phyloP scores from a whole-genome alignment of 2,888 invertebrate genomes.

The Meiosimyza platycephala region DNA sequence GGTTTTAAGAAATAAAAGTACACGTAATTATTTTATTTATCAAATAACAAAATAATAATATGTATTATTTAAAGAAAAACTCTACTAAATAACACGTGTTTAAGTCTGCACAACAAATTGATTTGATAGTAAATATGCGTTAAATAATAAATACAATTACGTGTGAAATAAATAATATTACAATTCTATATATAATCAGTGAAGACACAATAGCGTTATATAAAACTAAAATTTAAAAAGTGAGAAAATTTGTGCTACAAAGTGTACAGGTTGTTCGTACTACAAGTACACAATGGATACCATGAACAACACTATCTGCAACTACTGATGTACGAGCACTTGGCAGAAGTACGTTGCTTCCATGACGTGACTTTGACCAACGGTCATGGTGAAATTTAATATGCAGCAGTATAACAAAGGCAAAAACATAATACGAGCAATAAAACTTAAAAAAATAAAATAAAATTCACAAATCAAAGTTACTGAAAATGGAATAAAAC shows the following conservation, averaged over 20 bases:
- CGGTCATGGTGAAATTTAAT: conserved; percentile 21
- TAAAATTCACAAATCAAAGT: not conserved
- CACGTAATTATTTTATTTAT: no score
- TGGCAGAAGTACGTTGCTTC: not conserved
- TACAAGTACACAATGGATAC: not conserved
- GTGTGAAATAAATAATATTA: not conserved
- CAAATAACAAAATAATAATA: no score
- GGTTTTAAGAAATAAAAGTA: no score
- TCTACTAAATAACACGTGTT: conserved; percentile 12
- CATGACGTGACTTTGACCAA: conserved; percentile 28
- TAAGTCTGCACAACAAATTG: not conserved
- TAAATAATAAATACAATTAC: conserved; percentile 15
- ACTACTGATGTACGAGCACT: not conserved
- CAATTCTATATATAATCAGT: no score
- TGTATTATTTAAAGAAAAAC: no score
- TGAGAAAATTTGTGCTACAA: no score
- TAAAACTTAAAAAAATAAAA: not conserved
- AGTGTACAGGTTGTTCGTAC: not conserved
- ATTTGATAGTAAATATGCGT: not conserved
- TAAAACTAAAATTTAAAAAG: no score
- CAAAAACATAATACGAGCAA: not conserved
- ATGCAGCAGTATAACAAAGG: not conserved
- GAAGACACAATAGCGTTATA: no score
- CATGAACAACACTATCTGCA: not conserved
- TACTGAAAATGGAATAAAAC: no score